These are phyloP conservation scores for Prietella phreatophila DNA, from an alignment of 2,113 vertebrate species.

Conservation along the genomic window DNA sequence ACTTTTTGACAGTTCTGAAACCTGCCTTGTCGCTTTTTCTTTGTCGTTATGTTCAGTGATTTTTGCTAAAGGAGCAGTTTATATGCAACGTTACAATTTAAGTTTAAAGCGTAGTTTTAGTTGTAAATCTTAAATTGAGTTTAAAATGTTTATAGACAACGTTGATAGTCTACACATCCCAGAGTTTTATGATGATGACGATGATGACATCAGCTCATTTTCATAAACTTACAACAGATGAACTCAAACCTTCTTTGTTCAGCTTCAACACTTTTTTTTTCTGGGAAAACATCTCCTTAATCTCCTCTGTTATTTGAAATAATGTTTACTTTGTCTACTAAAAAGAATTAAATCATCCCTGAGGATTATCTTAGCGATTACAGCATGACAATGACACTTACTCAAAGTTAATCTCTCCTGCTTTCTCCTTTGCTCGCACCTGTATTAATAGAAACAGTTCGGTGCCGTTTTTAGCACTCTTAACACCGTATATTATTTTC, in stretches of 20 bases:
- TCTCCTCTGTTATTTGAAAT: not conserved
- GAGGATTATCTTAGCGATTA: not conserved
- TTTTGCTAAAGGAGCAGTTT: not conserved
- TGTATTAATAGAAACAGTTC: not conserved
- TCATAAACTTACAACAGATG: not conserved
- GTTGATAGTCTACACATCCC: not conserved
- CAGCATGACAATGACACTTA: not conserved
- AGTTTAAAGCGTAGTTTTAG: not conserved
- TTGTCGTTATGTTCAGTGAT: too few species aligned
- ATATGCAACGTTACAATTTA: not conserved
- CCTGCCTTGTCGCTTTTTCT: too few species aligned
- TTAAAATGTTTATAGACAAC: not conserved
- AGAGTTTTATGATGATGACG: not conserved
- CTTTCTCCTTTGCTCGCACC: not conserved
- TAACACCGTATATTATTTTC: not conserved
- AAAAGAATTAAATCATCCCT: not conserved
- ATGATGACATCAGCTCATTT: not conserved
- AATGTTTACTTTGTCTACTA: not conserved
- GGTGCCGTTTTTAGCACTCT: not conserved
- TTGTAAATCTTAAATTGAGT: not conserved
- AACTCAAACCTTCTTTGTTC: not conserved
- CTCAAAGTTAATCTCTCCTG: not conserved
- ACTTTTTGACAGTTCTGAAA: not conserved
- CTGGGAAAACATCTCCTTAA: not conserved
- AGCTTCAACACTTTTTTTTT: not conserved